phyloP scores from a whole-genome alignment of 2,888 invertebrate genomes.

The Hofmannophila pseudospretella region DNA sequence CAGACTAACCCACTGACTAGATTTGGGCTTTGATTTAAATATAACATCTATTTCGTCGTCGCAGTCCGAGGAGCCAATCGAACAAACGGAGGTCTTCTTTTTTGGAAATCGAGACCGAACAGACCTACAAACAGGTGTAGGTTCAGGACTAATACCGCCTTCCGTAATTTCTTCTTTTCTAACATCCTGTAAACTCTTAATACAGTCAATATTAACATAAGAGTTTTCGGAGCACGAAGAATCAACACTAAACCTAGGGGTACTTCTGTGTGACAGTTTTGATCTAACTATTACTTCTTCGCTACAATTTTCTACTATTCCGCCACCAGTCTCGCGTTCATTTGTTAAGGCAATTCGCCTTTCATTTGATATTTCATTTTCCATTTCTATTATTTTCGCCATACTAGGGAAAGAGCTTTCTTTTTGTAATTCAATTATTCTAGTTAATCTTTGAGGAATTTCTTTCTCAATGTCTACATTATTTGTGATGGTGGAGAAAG shows the following conservation, averaged over 20 bases:
- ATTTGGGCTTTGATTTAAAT: conserved; percentile 76
- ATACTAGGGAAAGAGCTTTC: conserved; percentile 65
- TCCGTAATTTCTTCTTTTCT: conserved; percentile 62
- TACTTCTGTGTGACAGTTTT: conserved; percentile 57
- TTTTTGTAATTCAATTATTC: conserved; percentile 61
- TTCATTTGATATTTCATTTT: conserved; percentile 71
- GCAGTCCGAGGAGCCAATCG: conserved; percentile 73
- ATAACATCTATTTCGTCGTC: conserved; percentile 75
- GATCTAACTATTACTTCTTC: conserved; percentile 60
- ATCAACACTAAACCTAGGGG: conserved; percentile 72
- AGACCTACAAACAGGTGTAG: conserved; percentile 52
- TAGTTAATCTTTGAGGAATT: conserved; percentile 50
- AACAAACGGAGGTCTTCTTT: conserved; percentile 73
- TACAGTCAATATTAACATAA: conserved; percentile 73
- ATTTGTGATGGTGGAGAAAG: conserved; percentile 52
- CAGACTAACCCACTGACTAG: conserved; percentile 77
- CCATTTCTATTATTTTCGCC: conserved; percentile 73
- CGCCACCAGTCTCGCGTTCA: conserved; percentile 69
- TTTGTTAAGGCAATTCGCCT: conserved; percentile 67
- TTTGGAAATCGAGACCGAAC: conserved; percentile 64
- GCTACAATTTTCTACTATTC: conserved; percentile 43
- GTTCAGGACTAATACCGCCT: conserved; percentile 45
- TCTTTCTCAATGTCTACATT: conserved; percentile 51
- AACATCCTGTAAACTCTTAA: conserved; percentile 74
- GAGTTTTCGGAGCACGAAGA: conserved; percentile 77